Base-by-base conservation (phyloP, 2,888 invertebrate genomes). In the Microctonus brassicae region DNA sequence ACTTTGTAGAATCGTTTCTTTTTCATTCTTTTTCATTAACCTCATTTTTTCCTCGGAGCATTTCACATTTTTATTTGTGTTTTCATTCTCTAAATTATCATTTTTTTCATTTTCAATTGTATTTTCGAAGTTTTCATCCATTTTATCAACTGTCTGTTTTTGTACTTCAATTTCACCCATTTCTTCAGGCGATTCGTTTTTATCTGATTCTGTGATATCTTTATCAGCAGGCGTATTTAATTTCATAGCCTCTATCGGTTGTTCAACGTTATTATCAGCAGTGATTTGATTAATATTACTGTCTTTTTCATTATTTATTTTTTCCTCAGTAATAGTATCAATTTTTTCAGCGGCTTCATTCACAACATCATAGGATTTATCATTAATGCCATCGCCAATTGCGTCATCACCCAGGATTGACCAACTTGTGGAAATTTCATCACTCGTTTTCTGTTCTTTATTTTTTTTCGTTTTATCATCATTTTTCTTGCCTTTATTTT, bases 151-250 rank as follows among this genome's bases (percentile, higher is more conserved):
- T 7, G 29, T 29, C 29, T 29, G 4, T 29, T 3, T 29, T 29
- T 29, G 47, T 1, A 60, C 24, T 10, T 68, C 52, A 2, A 69
- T 52, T 11, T 68, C 58, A 13, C 29, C 29, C 20, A n/a, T 10
- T 17, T 72, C 71, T 34, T 72, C 68, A 5, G 11, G n/a, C n/a
- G 10, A 34, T 52, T 73, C 53, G 10, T 62, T 34, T 33, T 73
- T 55, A 1, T 26, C 11, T 17, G 26, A 24, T 24, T 53, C 7
- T 36, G 17, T 10, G 52, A 20, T 5, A 24, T 36, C 34, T 39
- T 55, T 20, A 20, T 64, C 6, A 13, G 4, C 0, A 29, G 29
- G n/a, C n/a, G n/a, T n/a, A 29, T 58, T 22, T 55, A 24, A 20
- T n/a, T 24, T 1, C 29, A 13, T 24, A 33, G 20, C 34, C 9